Evolutionary conservation across 2,113 vertebrate genomes (phyloP).

Genomic region (Sus scrofa): DNA sequence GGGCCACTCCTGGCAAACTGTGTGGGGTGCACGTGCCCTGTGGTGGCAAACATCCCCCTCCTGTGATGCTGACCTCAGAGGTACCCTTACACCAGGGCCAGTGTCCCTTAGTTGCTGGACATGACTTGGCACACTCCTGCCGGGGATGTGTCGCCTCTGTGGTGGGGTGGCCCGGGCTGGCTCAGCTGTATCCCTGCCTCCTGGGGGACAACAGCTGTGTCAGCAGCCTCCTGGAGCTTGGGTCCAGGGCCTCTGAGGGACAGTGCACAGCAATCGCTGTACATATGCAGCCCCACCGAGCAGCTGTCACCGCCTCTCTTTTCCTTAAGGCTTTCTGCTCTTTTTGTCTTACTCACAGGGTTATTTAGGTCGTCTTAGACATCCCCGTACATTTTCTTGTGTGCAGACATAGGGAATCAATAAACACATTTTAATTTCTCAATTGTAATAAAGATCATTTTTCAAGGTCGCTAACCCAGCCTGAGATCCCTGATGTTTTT

Average conservation of each 20-base stretch:
- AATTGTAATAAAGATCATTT: neutral
- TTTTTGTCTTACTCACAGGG: neutral
- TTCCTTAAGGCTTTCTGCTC: neutral
- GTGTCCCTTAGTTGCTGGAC: neutral
- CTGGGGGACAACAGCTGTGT: neutral
- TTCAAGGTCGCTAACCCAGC: neutral
- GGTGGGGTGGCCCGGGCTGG: no score
- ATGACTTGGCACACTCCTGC: neutral
- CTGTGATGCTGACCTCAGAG: neutral
- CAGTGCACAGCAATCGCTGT: neutral
- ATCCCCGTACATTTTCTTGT: neutral
- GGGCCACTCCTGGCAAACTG: neutral
- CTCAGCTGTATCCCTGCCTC: neutral
- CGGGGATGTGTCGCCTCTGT: neutral
- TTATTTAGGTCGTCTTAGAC: neutral
- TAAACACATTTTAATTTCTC: neutral
- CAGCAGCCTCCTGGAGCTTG: neutral
- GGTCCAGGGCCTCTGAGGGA: neutral
- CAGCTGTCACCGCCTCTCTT: neutral
- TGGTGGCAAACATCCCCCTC: neutral
- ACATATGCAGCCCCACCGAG: accelerated
- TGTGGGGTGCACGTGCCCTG: neutral
- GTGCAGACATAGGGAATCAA: neutral
- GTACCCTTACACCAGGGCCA: accelerated
- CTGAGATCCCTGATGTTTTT: neutral